Conservation (phyloP, 2,113 vertebrate genomes). For the Brevimyrus niger region DNA sequence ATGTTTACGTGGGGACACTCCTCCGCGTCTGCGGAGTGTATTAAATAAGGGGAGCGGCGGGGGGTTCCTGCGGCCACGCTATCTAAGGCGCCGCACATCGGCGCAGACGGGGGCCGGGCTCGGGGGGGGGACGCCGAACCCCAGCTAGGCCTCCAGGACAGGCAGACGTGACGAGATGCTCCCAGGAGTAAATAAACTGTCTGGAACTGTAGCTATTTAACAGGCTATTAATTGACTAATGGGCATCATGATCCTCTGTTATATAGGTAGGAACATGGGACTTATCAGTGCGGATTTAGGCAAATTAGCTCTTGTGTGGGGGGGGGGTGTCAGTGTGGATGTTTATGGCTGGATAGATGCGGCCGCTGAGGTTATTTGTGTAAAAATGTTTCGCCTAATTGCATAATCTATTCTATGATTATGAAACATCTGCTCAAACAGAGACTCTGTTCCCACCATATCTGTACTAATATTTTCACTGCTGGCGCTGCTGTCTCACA, state of each 20-base stretch:
- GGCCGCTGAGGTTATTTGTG: conserved; percentile 50
- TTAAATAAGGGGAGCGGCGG: neutral
- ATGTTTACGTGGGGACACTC: neutral
- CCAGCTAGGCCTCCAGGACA: conserved; percentile 26
- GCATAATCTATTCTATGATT: conserved; percentile 58
- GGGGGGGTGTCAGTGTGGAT: conserved; percentile 38
- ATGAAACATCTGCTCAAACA: conserved; percentile 50
- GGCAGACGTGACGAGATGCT: conserved; percentile 25
- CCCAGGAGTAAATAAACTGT: conserved; percentile 81
- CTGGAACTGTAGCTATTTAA: conserved; percentile 92
- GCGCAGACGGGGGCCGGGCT: neutral
- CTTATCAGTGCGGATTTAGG: conserved; percentile 69
- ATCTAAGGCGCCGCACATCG: neutral
- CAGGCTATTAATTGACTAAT: conserved; percentile 98
- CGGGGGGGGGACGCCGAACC: neutral
- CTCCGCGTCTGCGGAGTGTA: neutral
- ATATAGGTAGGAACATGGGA: conserved; percentile 77
- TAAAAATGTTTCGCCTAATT: conserved; percentile 63
- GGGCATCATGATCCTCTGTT: conserved; percentile 68
- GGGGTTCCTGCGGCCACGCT: neutral
- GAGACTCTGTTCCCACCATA: conserved; percentile 27
- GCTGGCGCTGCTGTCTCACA: conserved; percentile 44
- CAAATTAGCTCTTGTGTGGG: conserved; percentile 53
- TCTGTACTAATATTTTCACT: conserved; percentile 55
- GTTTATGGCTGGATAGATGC: conserved; percentile 45